These are phyloP conservation scores for Cheilosia grossa DNA, from an alignment of 2,888 invertebrate species.

Conservation along the genomic window DNA sequence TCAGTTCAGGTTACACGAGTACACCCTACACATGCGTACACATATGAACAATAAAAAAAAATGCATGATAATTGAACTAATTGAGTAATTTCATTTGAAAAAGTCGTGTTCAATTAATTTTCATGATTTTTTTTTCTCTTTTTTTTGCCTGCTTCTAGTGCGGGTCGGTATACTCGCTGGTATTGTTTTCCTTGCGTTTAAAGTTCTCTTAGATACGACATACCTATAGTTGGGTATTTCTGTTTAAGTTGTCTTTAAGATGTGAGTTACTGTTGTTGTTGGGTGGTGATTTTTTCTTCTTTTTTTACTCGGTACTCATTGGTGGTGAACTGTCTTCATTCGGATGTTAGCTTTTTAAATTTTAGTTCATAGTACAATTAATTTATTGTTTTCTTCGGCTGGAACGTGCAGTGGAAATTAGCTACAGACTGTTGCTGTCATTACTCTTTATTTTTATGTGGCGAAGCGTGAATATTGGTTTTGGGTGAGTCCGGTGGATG, in stretches of 20 bases:
- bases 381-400: slow-evolving; percentile 19
- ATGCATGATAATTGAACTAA: slow-evolving; percentile 77
- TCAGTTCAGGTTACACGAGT: slow-evolving; percentile 52
- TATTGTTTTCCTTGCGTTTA: slow-evolving; percentile 47
- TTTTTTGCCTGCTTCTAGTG: no score
- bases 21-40: slow-evolving; percentile 62
- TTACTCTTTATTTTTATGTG: slow-evolving; percentile 35
- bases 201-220: slow-evolving; percentile 2
- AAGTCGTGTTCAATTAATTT: slow-evolving; percentile 77
- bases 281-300: not conserved
- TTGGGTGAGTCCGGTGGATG: slow-evolving; percentile 34
- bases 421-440: slow-evolving; percentile 20
- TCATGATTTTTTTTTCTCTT: slow-evolving; percentile 55
- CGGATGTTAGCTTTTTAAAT: slow-evolving; percentile 39
- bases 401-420: slow-evolving; percentile 52
- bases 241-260: not conserved
- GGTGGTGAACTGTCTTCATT: slow-evolving; percentile 26
- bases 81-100: slow-evolving; percentile 78
- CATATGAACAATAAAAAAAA: slow-evolving; percentile 57
- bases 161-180: not conserved
- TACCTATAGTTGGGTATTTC: not conserved
- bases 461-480: slow-evolving; percentile 32
- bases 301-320: slow-evolving; percentile 8
- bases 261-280: slow-evolving; percentile 3
- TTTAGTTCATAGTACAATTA: slow-evolving; percentile 50